Evolutionary conservation across 2,888 invertebrate species (phyloP), one percentile per base, ranked within the genome.

Genomic region (Brachyptera risi): DNA sequence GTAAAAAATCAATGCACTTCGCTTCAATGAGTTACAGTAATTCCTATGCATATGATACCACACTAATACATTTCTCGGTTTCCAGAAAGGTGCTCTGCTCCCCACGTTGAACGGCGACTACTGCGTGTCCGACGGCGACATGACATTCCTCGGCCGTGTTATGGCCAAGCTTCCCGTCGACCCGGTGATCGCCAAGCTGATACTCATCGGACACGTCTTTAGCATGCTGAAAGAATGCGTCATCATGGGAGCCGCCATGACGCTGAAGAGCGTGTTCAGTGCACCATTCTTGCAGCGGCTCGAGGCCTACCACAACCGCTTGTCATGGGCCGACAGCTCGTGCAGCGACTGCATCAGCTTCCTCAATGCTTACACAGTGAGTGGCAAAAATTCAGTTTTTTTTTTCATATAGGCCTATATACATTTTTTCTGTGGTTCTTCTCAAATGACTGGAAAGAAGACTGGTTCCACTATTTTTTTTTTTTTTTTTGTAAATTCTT

Each of bases 81-180:
- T 71, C 38, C 68, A 91, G 86, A 78, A 85, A n/a, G 94, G 96
- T 7, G 96, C 89, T 0, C 72, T 96, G 7, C 82, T 86, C 61
- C 81, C 81, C 31, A 82, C 81, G 0, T 73, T 80, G 0, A 76
- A 82, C 38, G 82, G 79, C 0, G 71, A 74, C 21, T 71, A 71
- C 0, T 77, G 81, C 13, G 37, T 11, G 1, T 27, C 57, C 13
- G 95, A 97, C 73, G 97, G 96, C 0, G 90, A 94, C 66, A 71
- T 97, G 49, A 96, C 96, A 0, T 89, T 86, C 73, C 76, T 96
- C 67, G 97, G 97, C 0, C 79, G 80, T 7, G 80, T 96, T 0
- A 88, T 96, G 86, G 86, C 91, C 0, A 76, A 77, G 40, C 75
- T 97, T 42, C 97, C 97, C 0, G 71, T 97, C 0, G 90, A 95